A percentile compares a stretch with the other conserved stretches of the same genome.
Conservation (phyloP, 2,888 invertebrate species). For the Harpagoxenus sublaevis region DNA sequence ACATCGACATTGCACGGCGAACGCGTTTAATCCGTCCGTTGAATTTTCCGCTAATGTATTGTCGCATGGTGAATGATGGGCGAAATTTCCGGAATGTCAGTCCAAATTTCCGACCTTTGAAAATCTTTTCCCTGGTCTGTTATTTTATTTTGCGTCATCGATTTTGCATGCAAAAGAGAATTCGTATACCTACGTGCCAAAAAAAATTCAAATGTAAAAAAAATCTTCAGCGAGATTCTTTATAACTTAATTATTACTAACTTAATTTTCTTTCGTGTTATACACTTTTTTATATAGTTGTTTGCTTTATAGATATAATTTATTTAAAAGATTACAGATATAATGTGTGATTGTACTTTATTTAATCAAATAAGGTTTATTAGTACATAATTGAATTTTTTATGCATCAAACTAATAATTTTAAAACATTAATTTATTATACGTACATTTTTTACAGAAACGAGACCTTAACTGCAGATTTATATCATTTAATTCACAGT, state of each 20-base stretch:
- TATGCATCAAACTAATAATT: not conserved
- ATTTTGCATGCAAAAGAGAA: not conserved
- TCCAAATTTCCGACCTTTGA: constrained; percentile 9
- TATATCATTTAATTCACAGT: not conserved
- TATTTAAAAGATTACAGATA: not conserved
- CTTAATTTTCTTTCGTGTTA: not conserved
- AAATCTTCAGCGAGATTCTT: not conserved
- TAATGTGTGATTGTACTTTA: not conserved
- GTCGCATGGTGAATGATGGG: not conserved
- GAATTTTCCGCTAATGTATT: constrained; percentile 44
- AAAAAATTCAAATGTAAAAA: not conserved
- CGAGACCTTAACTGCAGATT: not conserved
- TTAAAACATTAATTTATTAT: not conserved
- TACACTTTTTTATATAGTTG: not conserved
- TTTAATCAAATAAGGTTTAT: not conserved
- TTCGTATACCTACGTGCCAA: not conserved
- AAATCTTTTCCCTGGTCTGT: not conserved
- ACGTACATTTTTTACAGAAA: not conserved
- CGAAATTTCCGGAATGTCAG: not conserved
- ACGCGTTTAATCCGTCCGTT: constrained; percentile 29
- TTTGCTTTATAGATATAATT: not conserved
- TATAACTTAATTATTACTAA: not conserved
- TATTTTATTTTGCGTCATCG: not conserved
- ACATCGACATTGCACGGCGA: constrained; percentile 15
- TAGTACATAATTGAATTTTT: not conserved